phyloP scores from a whole-genome alignment of 2,797 vertebrate genomes.

The Rhyacichthys aspro region DNA sequence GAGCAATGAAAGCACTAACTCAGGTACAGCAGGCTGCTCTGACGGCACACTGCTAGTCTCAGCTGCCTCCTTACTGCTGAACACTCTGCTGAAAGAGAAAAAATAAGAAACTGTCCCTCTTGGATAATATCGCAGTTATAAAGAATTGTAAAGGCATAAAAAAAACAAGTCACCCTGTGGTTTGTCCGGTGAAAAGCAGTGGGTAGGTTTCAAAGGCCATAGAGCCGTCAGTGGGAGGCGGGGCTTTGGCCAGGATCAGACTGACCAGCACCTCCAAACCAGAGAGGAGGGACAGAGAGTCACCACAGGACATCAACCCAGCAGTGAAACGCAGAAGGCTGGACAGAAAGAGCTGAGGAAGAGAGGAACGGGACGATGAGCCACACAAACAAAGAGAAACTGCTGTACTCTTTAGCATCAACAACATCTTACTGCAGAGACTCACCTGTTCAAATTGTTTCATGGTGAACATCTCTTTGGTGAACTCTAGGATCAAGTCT shows the following conservation, averaged over 20 bases:
- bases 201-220: constrained; percentile 97
- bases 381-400: neutral
- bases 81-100: constrained; percentile 21
- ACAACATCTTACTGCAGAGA: neutral
- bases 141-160: fast-evolving
- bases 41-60: neutral
- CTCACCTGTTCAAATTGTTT: constrained; percentile 92
- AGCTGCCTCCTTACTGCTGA: constrained; percentile 16
- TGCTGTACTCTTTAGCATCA: neutral
- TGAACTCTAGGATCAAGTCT: constrained; percentile 87
- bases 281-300: constrained; percentile 67
- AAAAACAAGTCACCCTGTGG: constrained; percentile 74
- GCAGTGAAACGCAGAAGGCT: constrained; percentile 86
- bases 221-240: constrained; percentile 89
- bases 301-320: constrained; percentile 73
- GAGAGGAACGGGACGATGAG: neutral
- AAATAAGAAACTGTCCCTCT: neutral
- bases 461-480: constrained; percentile 91
- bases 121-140: neutral
- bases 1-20: constrained; percentile 85
- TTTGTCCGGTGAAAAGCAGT: constrained; percentile 84
- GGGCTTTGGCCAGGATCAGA: constrained; percentile 92
- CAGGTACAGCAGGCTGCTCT: constrained; percentile 72
- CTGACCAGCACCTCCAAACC: constrained; percentile 84
- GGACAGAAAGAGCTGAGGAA: constrained; percentile 88